Percentiles rank a stretch among this genome's conserved stretches.
Evolutionary conservation across 2,113 vertebrate species (phyloP).

Genomic region (Catagonus wagneri): DNA sequence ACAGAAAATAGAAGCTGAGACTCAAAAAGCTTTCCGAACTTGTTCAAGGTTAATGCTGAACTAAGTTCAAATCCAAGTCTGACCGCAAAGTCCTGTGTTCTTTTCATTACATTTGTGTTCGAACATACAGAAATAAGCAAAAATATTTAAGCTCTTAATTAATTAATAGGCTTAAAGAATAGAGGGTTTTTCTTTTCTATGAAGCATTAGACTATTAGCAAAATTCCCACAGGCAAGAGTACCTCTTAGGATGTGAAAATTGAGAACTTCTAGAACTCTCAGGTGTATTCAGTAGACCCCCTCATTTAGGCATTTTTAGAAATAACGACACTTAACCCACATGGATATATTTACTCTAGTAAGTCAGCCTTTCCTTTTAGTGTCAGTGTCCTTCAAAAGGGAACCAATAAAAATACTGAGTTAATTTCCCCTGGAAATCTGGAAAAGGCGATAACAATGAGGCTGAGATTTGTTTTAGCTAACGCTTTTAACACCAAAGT

Average conservation of each 20-base stretch:
- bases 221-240: background rate
- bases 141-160: constrained; percentile 16
- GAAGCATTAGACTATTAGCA: background rate
- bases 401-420: constrained; percentile 44
- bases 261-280: background rate
- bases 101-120: constrained; percentile 3
- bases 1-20: background rate
- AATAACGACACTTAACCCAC: background rate
- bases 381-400: constrained; percentile 8
- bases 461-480: constrained; percentile 17
- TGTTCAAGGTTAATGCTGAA: background rate
- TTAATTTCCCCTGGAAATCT: constrained; percentile 35
- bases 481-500: constrained; percentile 11
- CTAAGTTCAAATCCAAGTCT: background rate
- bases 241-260: background rate
- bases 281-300: background rate
- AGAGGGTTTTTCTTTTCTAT: background rate
- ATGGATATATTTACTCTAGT: background rate
- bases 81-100: background rate
- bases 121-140: constrained; percentile 45
- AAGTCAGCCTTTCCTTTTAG: constrained; percentile 42
- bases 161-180: background rate
- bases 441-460: constrained; percentile 46
- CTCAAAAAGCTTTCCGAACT: background rate
- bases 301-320: constrained; percentile 39